Conservation (phyloP, 2,113 vertebrate genomes). For the Phalacrocorax pelagicus region DNA sequence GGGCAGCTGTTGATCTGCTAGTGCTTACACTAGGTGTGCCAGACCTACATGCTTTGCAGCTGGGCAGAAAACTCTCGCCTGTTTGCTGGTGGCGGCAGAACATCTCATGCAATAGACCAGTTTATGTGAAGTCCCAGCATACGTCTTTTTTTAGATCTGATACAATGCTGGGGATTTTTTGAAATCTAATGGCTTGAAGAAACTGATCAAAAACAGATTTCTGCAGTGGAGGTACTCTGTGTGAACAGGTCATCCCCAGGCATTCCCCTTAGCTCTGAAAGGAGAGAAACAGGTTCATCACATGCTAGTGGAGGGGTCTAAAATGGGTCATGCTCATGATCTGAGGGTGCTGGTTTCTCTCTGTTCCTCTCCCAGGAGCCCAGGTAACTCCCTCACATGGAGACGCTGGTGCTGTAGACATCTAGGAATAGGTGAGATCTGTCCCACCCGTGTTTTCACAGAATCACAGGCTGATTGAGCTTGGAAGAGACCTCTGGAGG, state of each 20-base stretch:
- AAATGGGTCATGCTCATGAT: neutral
- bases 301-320: neutral
- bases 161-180: neutral
- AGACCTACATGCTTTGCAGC: neutral
- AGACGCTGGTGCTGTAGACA: neutral
- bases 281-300: accelerated
- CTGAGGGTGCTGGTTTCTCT: neutral
- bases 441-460: neutral
- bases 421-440: neutral
- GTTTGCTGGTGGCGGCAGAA: neutral
- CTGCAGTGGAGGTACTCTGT: neutral
- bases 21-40: neutral
- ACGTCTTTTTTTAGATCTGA: neutral
- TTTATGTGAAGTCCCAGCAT: neutral
- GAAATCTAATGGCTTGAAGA: neutral
- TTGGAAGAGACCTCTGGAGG: neutral
- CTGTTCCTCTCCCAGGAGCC: neutral
- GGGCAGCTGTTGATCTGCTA: neutral
- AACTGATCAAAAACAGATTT: neutral
- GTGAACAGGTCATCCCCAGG: neutral
- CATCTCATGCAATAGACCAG: neutral
- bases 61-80: neutral
- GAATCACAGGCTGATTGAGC: neutral
- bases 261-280: neutral
- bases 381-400: neutral